Evolutionary conservation across 2,888 invertebrate species (phyloP).

Genomic region (Tethea ocularis): DNA sequence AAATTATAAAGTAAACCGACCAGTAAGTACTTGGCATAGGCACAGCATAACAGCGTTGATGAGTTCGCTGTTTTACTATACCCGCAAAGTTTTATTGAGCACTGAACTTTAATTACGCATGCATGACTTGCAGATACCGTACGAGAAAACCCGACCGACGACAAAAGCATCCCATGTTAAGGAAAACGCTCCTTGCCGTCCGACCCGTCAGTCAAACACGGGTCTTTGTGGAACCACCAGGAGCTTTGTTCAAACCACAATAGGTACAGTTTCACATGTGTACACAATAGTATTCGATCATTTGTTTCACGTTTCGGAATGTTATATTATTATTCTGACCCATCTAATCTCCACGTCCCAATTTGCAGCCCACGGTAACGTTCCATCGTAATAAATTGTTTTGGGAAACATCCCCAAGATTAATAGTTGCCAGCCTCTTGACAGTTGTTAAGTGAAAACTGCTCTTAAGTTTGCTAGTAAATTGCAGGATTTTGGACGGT

Average conservation of each 20-base stretch:
- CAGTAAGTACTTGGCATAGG: conserved; percentile 4
- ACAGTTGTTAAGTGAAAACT: conserved; percentile 68
- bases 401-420: conserved; percentile 73
- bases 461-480: conserved; percentile 55
- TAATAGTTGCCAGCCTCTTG: conserved; percentile 68
- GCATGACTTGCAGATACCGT: conserved; percentile 55
- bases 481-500: conserved; percentile 46
- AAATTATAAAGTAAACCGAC: conserved; percentile 3
- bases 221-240: conserved; percentile 16
- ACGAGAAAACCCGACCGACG: conserved; percentile 3
- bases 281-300: conserved; percentile 45
- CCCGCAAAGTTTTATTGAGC: conserved; percentile 38
- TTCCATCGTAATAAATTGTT: conserved; percentile 75
- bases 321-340: conserved; percentile 56
- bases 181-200: conserved; percentile 4
- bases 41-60: conserved; percentile 23
- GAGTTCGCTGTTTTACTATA: conserved; percentile 25
- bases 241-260: conserved; percentile 40
- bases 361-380: conserved; percentile 60
- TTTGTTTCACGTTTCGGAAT: conserved; percentile 49
- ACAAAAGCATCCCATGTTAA: conserved; percentile 7
- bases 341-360: conserved; percentile 64
- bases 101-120: conserved; percentile 64
- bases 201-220: conserved; percentile 34
- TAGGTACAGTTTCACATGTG: conserved; percentile 30